Base-by-base conservation (phyloP, 2,888 invertebrate genomes). In the Rhimphoctona megacephalus region DNA sequence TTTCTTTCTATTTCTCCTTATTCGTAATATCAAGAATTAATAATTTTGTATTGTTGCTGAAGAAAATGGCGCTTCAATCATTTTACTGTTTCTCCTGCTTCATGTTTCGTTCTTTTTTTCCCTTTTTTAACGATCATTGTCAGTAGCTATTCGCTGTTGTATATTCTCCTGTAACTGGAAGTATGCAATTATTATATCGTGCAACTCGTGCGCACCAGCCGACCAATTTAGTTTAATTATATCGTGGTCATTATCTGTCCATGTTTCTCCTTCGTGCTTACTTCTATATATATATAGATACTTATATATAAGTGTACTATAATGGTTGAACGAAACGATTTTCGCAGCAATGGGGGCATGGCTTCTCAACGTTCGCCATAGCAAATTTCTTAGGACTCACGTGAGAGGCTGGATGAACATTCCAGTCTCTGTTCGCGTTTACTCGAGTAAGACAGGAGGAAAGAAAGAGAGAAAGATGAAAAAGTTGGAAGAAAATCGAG, bases 211-310 rank as follows among this genome's bases (percentile, higher is more conserved):
- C 81, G 83, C 83, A 72, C 74, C 89, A 81, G 87, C 82, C 86
- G 74, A 88, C 90, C 90, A 92, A 92, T 92, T 91, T 90, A 89
- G 91, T 88, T 89, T 91, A 92, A 92, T 92, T 92, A 92, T 90
- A 90, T 91, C 90, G 90, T 88, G 89, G 89, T 88, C 87, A 90
- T 90, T 91, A 91, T 91, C 90, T 89, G 80, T 73, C 86, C 74
- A 84, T 83, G 87, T 81, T 84, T 88, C 88, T 88, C 88, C 80
- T 83, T 81, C 86, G 87, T 69, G 84, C 78, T 78, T 67, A 81
- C 74, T 73, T 39, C 69, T 69, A n/a, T 67, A 25, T 43, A 30
- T 43, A 57, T 39, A 39, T 22, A 39, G 39, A 39, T 57, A 57
- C n/a, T n/a, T 57, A 57, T 52, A 33, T 36, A n/a, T 57, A 57